Evolutionary conservation across 2,888 invertebrate species (phyloP), one percentile per base, ranked within the genome.

Genomic region (Conchocele bisecta): DNA sequence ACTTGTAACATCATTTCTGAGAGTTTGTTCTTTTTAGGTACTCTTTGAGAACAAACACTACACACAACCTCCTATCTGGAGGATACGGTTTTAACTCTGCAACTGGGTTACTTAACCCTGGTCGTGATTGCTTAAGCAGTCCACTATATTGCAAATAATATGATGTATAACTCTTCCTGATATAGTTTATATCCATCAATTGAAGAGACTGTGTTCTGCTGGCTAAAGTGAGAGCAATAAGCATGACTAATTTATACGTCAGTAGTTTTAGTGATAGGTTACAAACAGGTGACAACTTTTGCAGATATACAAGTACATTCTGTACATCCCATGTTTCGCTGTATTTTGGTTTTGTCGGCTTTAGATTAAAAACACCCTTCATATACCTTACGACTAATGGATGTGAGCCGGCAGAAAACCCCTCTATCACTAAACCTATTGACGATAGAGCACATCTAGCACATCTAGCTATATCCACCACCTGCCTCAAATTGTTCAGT

Each of bases 21-120:
- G 58, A n/a, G 22, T 54, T 20, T 20, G 66, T 72, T 35, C 66
- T 35, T 15, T 51, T 51, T 11, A 73, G 39, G 54, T 73, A 73
- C 59, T 67, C 68, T n/a, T 15, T 37, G 33, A 68, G 46, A 9
- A 51, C 53, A 63, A 41, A 28, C 44, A 54, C 48, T 58, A 73
- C 64, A 68, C 73, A 72, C 2, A 72, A 37, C 44, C 37, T 68
- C 46, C 50, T 64, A 63, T 73, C 59, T 58, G 59, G 46, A 44
- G 59, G 15, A 58, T 63, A 68, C 17, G 17, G 24, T 44, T 68
- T 73, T 17, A 73, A 50, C 13, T n/a, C 39, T 20, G 59, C 56
- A 33, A 33, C 41, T 44, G 69, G 57, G 24, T 50, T 22, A 50
- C 29, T 41, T 44, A 50, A 41, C n/a, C 58, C 66, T 41, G 51